Percentiles rank a stretch among this genome's conserved stretches.
These are phyloP conservation scores for Cyanoderma ruficeps DNA, from an alignment of 2,113 vertebrate genomes.

Conservation along the genomic window DNA sequence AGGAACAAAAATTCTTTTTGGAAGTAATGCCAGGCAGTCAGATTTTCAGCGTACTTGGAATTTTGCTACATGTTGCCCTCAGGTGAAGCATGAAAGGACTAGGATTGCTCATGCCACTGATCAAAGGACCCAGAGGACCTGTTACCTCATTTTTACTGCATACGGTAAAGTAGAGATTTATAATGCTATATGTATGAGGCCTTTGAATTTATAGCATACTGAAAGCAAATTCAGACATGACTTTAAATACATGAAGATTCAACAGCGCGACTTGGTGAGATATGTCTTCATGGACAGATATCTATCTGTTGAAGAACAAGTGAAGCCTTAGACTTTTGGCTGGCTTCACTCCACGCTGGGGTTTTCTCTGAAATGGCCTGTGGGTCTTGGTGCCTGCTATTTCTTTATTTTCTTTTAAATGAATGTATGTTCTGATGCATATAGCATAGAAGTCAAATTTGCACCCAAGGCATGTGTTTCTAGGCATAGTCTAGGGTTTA, in stretches of 20 bases:
- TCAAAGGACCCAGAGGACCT: neutral
- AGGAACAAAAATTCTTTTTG: neutral
- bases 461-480: neutral
- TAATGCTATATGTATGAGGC: neutral
- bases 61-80: neutral
- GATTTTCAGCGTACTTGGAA: neutral
- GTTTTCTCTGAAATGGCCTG: neutral
- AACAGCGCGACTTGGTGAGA: neutral
- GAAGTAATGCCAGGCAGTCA: neutral
- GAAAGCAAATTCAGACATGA: neutral
- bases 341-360: neutral
- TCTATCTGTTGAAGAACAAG: neutral
- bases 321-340: neutral
- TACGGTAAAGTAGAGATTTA: neutral
- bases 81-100: neutral
- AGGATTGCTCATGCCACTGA: neutral
- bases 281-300: neutral
- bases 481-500: neutral
- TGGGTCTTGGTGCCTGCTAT: neutral
- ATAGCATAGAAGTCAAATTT: neutral
- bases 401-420: neutral
- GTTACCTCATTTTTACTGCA: neutral
- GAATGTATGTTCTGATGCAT: neutral
- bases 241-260: neutral
- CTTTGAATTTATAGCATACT: neutral